A percentile compares a stretch with the other conserved stretches of the same genome.
phyloP scores from a whole-genome alignment of 2,113 vertebrate species.

The Chinchilla lanigera region DNA sequence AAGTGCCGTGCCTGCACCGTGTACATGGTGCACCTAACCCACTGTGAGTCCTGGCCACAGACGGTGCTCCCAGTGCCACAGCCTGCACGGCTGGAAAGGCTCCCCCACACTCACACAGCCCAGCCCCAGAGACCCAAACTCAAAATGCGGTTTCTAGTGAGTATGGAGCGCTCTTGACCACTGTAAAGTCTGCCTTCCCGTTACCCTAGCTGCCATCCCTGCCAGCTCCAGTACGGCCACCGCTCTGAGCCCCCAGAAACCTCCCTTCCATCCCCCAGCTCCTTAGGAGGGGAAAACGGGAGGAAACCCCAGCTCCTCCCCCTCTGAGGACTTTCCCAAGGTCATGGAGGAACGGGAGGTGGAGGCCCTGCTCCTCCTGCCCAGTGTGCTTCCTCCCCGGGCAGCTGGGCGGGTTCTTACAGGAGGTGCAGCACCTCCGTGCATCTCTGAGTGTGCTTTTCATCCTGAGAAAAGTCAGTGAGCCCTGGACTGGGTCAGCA shows the following conservation, averaged over 20 bases:
- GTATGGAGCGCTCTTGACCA: background rate
- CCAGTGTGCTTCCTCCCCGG: too few species aligned
- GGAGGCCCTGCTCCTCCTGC: background rate
- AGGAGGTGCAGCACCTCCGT: background rate
- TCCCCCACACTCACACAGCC: background rate
- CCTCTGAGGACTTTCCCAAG: background rate
- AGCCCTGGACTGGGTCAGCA: background rate
- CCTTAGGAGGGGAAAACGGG: background rate
- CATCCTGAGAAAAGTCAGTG: background rate
- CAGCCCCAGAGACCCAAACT: background rate
- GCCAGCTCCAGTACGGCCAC: background rate
- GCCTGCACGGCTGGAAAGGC: background rate
- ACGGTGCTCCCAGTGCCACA: background rate
- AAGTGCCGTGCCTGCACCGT: background rate
- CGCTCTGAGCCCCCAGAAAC: accelerated
- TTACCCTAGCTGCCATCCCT: accelerated
- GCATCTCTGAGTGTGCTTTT: background rate
- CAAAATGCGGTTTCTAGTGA: background rate
- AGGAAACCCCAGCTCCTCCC: background rate
- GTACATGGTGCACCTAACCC: background rate
- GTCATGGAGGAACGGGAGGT: background rate
- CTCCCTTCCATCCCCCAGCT: background rate
- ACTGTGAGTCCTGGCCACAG: background rate
- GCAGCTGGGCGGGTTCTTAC: background rate
- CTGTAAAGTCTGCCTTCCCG: background rate